Percentiles rank a stretch among this genome's conserved stretches.
Conservation (phyloP, 2,113 vertebrate species). For the Thymallus thymallus region DNA sequence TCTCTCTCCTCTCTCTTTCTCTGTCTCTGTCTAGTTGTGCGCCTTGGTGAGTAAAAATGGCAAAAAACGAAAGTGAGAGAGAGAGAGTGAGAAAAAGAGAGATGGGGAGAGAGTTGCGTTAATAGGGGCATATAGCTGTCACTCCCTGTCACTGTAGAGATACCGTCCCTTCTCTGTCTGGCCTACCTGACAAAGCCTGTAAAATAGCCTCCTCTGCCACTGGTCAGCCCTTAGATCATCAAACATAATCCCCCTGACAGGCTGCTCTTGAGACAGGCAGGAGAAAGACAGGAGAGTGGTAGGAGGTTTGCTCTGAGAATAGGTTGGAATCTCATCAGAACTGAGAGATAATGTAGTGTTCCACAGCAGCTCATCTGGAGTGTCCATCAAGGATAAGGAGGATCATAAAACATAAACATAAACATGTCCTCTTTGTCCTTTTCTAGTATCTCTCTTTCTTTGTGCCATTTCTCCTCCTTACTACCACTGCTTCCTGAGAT, state of each 20-base stretch:
- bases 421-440: neutral
- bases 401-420: no score
- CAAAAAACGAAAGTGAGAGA: neutral
- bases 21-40: neutral
- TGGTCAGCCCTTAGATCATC: constrained; percentile 9
- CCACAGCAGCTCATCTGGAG: neutral
- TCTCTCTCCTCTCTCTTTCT: neutral
- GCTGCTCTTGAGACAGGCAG: neutral
- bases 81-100: neutral
- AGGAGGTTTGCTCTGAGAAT: neutral
- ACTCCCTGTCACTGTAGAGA: neutral
- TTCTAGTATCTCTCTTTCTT: neutral
- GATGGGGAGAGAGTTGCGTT: constrained; percentile 1
- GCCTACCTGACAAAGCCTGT: constrained; percentile 1
- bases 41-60: neutral
- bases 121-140: constrained; percentile 5
- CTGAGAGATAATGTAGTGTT: neutral
- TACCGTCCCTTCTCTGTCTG: neutral
- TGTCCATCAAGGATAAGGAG: neutral
- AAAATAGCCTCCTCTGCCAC: constrained; percentile 4
- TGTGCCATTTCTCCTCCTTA: neutral
- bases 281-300: neutral
- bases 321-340: neutral
- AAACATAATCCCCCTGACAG: constrained; percentile 20
- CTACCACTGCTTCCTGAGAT: neutral